phyloP scores from a whole-genome alignment of 2,888 invertebrate species.

The Perizoma affinitatum region DNA sequence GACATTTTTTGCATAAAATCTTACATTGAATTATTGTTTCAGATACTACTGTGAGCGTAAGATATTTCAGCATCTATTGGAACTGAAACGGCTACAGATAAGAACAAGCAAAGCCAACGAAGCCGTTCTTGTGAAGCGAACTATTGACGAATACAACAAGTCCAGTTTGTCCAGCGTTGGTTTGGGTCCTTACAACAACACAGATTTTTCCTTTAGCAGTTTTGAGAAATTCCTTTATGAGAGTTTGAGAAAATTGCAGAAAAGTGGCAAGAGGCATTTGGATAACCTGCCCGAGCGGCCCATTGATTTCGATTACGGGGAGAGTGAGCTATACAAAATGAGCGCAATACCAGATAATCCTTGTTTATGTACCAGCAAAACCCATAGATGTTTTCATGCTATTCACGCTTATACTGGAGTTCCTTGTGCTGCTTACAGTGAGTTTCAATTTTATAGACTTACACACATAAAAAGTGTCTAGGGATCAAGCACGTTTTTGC shows the following conservation, averaged over 20 bases:
- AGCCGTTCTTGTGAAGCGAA: constrained; percentile 92
- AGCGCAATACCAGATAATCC: constrained; percentile 88
- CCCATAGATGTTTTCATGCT: constrained; percentile 95
- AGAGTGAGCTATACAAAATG: constrained; percentile 85
- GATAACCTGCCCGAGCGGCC: constrained; percentile 85
- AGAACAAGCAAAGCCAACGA: constrained; percentile 95
- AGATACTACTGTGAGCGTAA: constrained; percentile 96
- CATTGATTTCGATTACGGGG: constrained; percentile 79
- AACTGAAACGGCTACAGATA: constrained; percentile 95
- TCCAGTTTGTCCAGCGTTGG: constrained; percentile 88
- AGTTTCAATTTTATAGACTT: constrained; percentile 64
- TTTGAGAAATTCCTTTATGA: constrained; percentile 96
- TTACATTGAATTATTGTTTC: constrained; percentile 47
- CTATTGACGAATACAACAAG: constrained; percentile 92
- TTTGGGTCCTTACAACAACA: constrained; percentile 85
- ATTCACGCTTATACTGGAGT: constrained; percentile 95
- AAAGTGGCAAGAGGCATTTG: constrained; percentile 86
- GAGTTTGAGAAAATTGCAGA: constrained; percentile 90
- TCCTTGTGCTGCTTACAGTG: constrained; percentile 94
- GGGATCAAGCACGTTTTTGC: too few species aligned
- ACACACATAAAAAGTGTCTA: too few species aligned
- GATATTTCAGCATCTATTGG: constrained; percentile 96
- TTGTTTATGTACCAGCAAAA: constrained; percentile 92
- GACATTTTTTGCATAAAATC: not conserved
- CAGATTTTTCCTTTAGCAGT: constrained; percentile 88